These are phyloP conservation scores for Diprion similis DNA, from an alignment of 1,140 invertebrate genomes.

Conservation along the genomic window DNA sequence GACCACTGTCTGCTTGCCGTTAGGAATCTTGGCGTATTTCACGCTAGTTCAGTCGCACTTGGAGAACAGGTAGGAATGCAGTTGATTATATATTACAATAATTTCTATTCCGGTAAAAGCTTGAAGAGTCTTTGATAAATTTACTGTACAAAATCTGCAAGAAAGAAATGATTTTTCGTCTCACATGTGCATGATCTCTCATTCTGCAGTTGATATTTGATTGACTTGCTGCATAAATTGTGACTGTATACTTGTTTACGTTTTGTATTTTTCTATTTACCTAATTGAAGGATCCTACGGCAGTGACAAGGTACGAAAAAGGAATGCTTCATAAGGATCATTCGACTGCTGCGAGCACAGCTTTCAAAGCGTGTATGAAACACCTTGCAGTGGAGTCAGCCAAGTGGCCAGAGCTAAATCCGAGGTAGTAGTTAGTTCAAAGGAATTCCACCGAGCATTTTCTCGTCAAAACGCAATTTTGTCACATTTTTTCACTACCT, in stretches of 20 bases:
- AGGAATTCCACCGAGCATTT: neutral
- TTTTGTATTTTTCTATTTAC: neutral
- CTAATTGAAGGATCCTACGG: conserved; percentile 53
- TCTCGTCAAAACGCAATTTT: too few relatives aligned
- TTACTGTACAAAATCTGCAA: too few relatives aligned
- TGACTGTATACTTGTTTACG: too few relatives aligned
- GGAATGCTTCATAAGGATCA: conserved; percentile 47
- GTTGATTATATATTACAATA: neutral
- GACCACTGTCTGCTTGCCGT: conserved; percentile 61
- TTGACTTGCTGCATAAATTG: too few relatives aligned
- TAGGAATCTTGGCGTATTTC: conserved; percentile 64
- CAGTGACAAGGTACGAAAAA: conserved; percentile 42
- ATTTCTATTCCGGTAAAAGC: too few relatives aligned
- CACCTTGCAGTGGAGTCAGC: conserved; percentile 37
- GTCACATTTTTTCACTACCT: too few relatives aligned
- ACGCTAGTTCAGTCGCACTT: conserved; percentile 64
- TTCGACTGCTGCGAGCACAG: conserved; percentile 39
- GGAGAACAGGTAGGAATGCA: conserved; percentile 56
- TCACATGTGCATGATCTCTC: too few relatives aligned
- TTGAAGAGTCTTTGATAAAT: too few relatives aligned
- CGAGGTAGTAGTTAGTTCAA: conserved; percentile 32
- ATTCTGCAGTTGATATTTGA: too few relatives aligned
- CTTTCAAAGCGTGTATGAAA: conserved; percentile 40
- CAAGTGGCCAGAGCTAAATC: conserved; percentile 51
- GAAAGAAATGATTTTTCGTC: too few relatives aligned